These are phyloP conservation scores for Pipistrellus nathusii DNA, from an alignment of 2,797 vertebrate species.

Conservation along the genomic window DNA sequence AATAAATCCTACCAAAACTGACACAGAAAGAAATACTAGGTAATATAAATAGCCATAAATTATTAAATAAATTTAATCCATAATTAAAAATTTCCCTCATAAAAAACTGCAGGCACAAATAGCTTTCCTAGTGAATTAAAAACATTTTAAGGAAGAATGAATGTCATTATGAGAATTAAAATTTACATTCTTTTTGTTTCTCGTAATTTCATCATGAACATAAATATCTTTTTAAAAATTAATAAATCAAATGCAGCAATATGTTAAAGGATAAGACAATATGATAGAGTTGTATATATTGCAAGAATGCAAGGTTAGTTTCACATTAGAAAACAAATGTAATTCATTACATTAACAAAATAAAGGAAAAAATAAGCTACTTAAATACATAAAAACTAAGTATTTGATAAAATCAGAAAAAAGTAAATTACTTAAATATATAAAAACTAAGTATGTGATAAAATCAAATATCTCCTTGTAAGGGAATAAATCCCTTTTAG, in stretches of 20 bases:
- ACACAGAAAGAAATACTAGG: conserved; percentile 25
- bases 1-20: conserved; percentile 42
- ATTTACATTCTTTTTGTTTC: neutral
- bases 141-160: neutral
- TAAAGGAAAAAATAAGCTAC: conserved; percentile 17
- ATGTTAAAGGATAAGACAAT: neutral
- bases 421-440: conserved; percentile 14
- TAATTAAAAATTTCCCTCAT: neutral
- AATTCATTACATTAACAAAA: conserved; percentile 22
- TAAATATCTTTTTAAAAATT: neutral
- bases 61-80: neutral
- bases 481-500: neutral
- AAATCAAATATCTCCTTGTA: conserved; percentile 18
- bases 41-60: neutral
- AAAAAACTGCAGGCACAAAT: neutral
- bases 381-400: too few relatives aligned
- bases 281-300: neutral
- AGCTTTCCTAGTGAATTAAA: neutral
- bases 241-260: conserved; percentile 6
- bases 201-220: conserved; percentile 24
- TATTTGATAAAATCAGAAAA: neutral
- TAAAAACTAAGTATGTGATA: neutral
- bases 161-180: neutral
- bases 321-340: conserved; percentile 20
- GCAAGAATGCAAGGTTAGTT: conserved; percentile 25